phyloP scores from a whole-genome alignment of 2,888 invertebrate genomes.

The Gari tellinella region DNA sequence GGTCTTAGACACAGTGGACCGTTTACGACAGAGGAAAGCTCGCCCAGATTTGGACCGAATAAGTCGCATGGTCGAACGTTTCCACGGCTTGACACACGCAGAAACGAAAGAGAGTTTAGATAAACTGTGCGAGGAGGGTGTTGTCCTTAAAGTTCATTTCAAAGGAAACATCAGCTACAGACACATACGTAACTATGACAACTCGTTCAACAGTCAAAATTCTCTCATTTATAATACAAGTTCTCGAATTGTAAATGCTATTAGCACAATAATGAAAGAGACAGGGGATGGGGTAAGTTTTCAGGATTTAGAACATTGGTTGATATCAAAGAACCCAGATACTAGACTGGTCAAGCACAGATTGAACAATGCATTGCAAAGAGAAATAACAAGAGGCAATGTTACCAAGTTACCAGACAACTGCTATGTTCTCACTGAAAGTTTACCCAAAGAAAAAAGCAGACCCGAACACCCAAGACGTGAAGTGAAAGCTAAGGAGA shows the following conservation, averaged over 20 bases:
- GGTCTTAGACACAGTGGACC: constrained; percentile 93
- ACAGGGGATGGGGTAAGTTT: constrained; percentile 69
- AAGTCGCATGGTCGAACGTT: constrained; percentile 91
- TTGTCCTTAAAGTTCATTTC: constrained; percentile 93
- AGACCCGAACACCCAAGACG: constrained; percentile 50
- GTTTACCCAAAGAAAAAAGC: constrained; percentile 20
- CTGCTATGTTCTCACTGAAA: constrained; percentile 82
- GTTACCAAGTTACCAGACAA: constrained; percentile 86
- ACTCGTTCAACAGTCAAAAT: constrained; percentile 1
- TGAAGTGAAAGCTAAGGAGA: not conserved
- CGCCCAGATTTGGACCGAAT: constrained; percentile 93
- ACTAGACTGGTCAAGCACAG: constrained; percentile 71
- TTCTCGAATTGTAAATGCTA: constrained; percentile 68
- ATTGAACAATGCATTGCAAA: constrained; percentile 88
- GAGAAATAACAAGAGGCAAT: constrained; percentile 89
- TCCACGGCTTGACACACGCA: constrained; percentile 89
- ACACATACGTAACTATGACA: constrained; percentile 86
- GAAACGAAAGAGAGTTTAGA: constrained; percentile 88
- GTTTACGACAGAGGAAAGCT: constrained; percentile 92
- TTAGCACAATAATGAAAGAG: constrained; percentile 57
- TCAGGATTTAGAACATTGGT: constrained; percentile 77
- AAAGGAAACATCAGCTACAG: constrained; percentile 94
- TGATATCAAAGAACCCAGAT: constrained; percentile 71
- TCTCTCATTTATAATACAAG: constrained; percentile 49
- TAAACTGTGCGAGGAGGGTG: constrained; percentile 90